phyloP scores from a whole-genome alignment of 2,888 invertebrate species.

The Eumacrocentrus americanus region DNA sequence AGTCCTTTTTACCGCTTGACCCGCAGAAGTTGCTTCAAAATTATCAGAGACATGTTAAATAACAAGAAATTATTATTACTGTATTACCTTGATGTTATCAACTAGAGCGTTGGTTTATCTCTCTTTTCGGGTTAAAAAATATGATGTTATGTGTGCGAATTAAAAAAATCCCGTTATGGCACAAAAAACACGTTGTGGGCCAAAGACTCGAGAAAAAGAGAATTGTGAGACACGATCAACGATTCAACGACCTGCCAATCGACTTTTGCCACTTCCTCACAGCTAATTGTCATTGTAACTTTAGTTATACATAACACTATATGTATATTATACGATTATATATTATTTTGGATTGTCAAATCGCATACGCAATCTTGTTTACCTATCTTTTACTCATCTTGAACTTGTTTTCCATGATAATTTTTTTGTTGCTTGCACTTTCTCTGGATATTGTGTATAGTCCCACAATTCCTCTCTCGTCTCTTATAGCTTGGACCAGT shows the following conservation, averaged over 20 bases:
- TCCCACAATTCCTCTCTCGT: not conserved
- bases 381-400: too few relatives aligned
- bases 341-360: not conserved
- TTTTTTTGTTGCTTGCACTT: slow-evolving; percentile 22
- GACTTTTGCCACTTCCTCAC: slow-evolving; percentile 21
- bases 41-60: not conserved
- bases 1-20: too few relatives aligned
- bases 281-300: slow-evolving; percentile 1
- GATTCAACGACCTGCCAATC: slow-evolving; percentile 24
- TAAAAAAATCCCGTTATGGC: slow-evolving; percentile 6
- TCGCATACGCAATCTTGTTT: too few relatives aligned
- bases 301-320: not conserved
- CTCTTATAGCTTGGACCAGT: slow-evolving; percentile 5
- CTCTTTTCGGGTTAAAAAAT: too few relatives aligned
- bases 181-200: not conserved
- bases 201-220: slow-evolving; percentile 1
- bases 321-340: not conserved
- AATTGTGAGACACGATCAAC: slow-evolving; percentile 1
- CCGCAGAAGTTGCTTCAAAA: not conserved
- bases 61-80: not conserved
- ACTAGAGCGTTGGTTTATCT: too few relatives aligned
- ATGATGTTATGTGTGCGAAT: not conserved
- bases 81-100: too few relatives aligned
- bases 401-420: not conserved
- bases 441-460: slow-evolving; percentile 15